phyloP scores from a whole-genome alignment of 2,113 vertebrate genomes.

The Erythrolamprus reginae region DNA sequence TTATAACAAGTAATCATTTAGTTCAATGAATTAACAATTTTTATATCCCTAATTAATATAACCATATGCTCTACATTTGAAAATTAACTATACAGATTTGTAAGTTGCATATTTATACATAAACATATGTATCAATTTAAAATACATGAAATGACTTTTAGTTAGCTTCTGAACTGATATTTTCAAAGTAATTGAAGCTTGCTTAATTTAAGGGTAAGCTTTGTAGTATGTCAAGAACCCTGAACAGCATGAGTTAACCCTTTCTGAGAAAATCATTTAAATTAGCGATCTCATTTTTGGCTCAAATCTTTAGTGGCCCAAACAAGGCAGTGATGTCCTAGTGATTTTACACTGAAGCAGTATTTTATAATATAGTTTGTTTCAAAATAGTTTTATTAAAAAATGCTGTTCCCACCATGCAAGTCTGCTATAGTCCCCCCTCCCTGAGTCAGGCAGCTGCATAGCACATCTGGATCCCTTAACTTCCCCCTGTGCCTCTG shows the following conservation, averaged over 20 bases:
- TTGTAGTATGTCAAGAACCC: background rate
- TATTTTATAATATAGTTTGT: background rate
- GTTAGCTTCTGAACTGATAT: background rate
- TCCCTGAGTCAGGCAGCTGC: no score
- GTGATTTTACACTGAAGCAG: background rate
- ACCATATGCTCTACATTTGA: background rate
- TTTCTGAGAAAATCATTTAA: background rate
- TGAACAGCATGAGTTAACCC: background rate
- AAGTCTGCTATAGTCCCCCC: no score
- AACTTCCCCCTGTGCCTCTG: no score
- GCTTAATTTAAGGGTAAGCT: background rate
- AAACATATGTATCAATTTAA: background rate
- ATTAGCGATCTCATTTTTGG: slow-evolving; percentile 7
- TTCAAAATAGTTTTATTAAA: background rate
- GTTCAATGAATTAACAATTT: background rate
- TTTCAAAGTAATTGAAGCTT: background rate
- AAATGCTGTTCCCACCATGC: no score
- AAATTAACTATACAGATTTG: background rate
- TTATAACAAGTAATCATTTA: background rate
- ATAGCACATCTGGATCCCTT: no score
- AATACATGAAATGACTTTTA: background rate
- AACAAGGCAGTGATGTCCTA: slow-evolving; percentile 32
- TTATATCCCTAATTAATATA: background rate
- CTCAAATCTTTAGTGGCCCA: background rate
- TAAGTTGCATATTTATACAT: background rate